These are phyloP conservation scores for Dicyrtomina minuta DNA, from an alignment of 2,888 invertebrate genomes.

Conservation along the genomic window DNA sequence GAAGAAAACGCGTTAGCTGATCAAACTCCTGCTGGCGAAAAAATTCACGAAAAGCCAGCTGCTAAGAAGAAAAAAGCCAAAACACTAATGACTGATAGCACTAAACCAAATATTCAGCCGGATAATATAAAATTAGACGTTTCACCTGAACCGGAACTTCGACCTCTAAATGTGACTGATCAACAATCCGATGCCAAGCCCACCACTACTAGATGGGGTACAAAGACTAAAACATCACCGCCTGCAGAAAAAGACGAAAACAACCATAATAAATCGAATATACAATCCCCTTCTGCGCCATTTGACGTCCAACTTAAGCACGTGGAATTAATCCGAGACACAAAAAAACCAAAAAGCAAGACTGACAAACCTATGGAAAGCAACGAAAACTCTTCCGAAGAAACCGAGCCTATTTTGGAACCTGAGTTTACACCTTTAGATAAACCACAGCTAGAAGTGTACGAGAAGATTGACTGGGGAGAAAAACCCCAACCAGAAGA, in stretches of 20 bases:
- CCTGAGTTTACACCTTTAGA: slow-evolving; percentile 20
- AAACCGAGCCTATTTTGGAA: slow-evolving; percentile 21
- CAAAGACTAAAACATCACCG: too few species aligned
- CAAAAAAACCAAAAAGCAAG: not conserved
- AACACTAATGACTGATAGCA: too few species aligned
- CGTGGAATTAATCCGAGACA: not conserved
- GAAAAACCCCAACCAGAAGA: slow-evolving; percentile 11
- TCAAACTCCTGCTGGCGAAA: not conserved
- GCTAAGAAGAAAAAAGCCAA: not conserved
- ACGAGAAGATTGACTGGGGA: slow-evolving; percentile 30
- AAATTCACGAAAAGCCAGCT: not conserved
- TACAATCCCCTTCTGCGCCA: not conserved
- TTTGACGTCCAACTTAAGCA: slow-evolving; percentile 22
- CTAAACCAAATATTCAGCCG: too few species aligned
- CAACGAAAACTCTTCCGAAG: not conserved
- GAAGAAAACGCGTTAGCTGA: not conserved
- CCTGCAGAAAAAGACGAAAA: not conserved
- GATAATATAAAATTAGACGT: too few species aligned
- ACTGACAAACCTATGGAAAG: not conserved
- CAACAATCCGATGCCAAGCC: too few species aligned
- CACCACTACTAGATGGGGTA: not conserved
- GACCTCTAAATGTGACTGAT: too few species aligned
- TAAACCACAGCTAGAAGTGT: slow-evolving; percentile 23
- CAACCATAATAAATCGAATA: not conserved
- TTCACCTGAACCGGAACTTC: too few species aligned